A percentile compares a stretch with the other conserved stretches of the same genome.
Conservation (phyloP, 2,113 vertebrate species). For the Malurus elegans region DNA sequence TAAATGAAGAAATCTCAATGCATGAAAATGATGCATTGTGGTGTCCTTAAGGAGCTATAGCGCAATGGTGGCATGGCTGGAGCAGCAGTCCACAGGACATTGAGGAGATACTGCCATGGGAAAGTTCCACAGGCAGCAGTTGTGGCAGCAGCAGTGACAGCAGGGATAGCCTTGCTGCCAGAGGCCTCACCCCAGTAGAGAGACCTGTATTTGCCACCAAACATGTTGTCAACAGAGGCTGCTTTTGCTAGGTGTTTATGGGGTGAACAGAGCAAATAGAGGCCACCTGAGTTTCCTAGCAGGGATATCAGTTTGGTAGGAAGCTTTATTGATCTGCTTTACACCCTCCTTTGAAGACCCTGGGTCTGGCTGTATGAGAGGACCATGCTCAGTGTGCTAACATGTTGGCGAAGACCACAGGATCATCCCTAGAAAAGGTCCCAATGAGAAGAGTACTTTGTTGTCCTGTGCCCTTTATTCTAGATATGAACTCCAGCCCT, state of each 20-base stretch:
- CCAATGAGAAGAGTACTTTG: not conserved
- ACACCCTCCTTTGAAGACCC: not conserved
- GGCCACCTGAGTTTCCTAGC: not conserved
- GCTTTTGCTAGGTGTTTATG: conserved; percentile 19
- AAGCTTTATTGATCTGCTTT: conserved; percentile 22
- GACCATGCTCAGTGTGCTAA: not conserved
- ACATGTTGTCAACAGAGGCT: conserved; percentile 55
- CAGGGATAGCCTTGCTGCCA: not conserved
- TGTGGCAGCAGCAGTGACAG: conserved; percentile 7
- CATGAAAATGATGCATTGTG: not conserved
- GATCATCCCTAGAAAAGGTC: not conserved
- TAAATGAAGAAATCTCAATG: not conserved
- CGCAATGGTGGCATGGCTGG: not conserved
- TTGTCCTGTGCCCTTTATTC: not conserved
- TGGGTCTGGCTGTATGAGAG: not conserved
- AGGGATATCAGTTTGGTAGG: conserved; percentile 23
- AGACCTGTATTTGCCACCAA: not conserved
- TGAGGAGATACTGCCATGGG: not conserved
- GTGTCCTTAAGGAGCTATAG: conserved; percentile 36
- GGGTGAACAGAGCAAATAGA: not conserved
- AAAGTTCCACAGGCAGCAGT: not conserved
- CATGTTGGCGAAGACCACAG: not conserved
- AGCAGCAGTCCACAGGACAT: not conserved
- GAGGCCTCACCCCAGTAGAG: not conserved
- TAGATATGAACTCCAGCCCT: conserved; percentile 26